Conservation (phyloP, 2,113 vertebrate species). For the Gymnobelideus leadbeateri region DNA sequence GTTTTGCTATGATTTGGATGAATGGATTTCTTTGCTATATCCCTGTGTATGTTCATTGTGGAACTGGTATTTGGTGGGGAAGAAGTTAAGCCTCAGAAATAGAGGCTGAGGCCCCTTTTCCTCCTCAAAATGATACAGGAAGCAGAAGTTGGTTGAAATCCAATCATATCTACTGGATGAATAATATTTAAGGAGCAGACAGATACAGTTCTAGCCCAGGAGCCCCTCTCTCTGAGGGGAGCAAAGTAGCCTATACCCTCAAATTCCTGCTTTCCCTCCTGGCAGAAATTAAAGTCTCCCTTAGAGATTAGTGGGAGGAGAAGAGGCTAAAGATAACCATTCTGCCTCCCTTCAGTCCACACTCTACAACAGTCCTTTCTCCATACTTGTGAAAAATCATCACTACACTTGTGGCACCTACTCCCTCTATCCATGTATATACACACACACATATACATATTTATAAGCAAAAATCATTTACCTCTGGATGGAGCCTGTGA, state of each 20-base stretch:
- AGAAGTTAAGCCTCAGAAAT: background rate
- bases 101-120: background rate
- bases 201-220: background rate
- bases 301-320: background rate
- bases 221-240: background rate
- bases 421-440: too few species aligned
- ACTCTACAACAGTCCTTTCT: too few species aligned
- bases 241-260: background rate
- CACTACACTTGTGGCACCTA: too few species aligned
- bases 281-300: background rate
- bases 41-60: background rate
- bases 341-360: too few species aligned
- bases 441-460: too few species aligned
- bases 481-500: too few species aligned
- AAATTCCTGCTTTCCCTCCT: background rate
- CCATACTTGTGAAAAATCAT: too few species aligned
- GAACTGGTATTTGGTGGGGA: background rate
- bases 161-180: background rate
- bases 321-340: too few species aligned
- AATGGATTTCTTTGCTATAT: background rate
- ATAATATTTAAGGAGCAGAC: too few species aligned
- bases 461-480: too few species aligned
- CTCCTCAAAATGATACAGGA: background rate
- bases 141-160: background rate
- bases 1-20: background rate